Evolutionary conservation across 1,140 invertebrate species (phyloP), one percentile per base, ranked within the genome.

Genomic region (Contarinia nasturtii): DNA sequence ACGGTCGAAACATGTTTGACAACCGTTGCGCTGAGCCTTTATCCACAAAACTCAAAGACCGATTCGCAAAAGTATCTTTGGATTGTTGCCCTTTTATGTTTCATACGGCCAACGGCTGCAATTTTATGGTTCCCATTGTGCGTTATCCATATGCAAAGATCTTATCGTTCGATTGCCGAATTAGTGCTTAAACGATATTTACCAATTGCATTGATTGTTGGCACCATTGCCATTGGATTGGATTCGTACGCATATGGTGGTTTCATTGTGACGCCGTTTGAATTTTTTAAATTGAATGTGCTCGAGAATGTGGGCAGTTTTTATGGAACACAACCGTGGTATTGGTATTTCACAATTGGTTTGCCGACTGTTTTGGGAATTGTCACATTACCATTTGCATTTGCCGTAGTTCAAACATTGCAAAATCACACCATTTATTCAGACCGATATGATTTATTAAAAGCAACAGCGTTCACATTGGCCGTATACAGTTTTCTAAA

Each of bases 281-380:
- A 90, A 53, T 97, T 97, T 65, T 71, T 93, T 22, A 72, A 77
- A 50, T 75, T 81, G 45, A 97, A 97, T 64, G 64, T 94, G 0
- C 48, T 88, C 0, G 59, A 77, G 43, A 76, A 79, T 50, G 68
- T 90, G 41, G 78, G 79, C 8, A 72, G 75, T 18, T 79, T 80
- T 57, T 97, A 96, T 68, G 92, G 91, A 7, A 69, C 68, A 2
- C 78, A 93, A 58, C 76, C 82, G 17, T 86, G 75, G 75, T 66
- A 82, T 50, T 93, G 87, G 88, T 92, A 91, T 60, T 67, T 86
- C 20, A 69, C 65, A 0, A 54, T 64, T 34, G 82, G 79, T 7
- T 59, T 89, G 44, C 84, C 83, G 18, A 71, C 74, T 3, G 57
- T 91, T 19, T 57, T 89, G 37, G 80, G 80, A n/a, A 58, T 79